phyloP scores from a whole-genome alignment of 2,888 invertebrate species.

The Dioctria rufipes region DNA sequence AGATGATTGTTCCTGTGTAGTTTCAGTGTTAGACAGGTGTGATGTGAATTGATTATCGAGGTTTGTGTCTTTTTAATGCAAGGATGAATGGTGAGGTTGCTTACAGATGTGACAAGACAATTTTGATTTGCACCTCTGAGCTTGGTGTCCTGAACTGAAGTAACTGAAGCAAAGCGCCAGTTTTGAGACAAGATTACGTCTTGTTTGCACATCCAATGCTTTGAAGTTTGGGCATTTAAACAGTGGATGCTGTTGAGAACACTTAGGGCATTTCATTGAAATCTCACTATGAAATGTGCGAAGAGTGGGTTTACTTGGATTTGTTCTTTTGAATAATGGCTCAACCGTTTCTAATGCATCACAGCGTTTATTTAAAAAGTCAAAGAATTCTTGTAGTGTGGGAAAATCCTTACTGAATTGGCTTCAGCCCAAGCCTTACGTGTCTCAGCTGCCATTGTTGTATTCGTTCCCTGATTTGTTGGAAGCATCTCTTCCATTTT shows the following conservation, averaged over 20 bases:
- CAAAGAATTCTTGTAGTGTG: not conserved
- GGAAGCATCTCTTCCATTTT: too few relatives aligned
- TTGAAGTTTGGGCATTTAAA: not conserved
- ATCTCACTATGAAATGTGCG: not conserved
- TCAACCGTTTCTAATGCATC: conserved; percentile 11
- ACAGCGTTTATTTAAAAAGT: conserved; percentile 13
- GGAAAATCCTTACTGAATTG: not conserved
- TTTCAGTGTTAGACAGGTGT: not conserved
- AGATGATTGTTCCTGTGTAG: not conserved
- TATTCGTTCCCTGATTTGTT: too few relatives aligned
- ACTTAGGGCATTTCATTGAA: not conserved
- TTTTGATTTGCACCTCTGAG: not conserved
- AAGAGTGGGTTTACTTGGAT: not conserved
- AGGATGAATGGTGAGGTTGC: not conserved
- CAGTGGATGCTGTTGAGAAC: not conserved
- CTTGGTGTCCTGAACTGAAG: not conserved
- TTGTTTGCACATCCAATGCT: not conserved
- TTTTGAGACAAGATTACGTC: not conserved
- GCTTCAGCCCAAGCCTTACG: conserved; percentile 5
- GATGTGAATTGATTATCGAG: not conserved
- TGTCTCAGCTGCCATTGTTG: too few relatives aligned
- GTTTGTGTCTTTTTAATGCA: not conserved
- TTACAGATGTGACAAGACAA: not conserved
- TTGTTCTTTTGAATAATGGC: not conserved
- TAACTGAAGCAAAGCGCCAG: not conserved